Evolutionary conservation across 1,140 invertebrate genomes (phyloP).

Genomic region (Zeugodacus cucurbitae): DNA sequence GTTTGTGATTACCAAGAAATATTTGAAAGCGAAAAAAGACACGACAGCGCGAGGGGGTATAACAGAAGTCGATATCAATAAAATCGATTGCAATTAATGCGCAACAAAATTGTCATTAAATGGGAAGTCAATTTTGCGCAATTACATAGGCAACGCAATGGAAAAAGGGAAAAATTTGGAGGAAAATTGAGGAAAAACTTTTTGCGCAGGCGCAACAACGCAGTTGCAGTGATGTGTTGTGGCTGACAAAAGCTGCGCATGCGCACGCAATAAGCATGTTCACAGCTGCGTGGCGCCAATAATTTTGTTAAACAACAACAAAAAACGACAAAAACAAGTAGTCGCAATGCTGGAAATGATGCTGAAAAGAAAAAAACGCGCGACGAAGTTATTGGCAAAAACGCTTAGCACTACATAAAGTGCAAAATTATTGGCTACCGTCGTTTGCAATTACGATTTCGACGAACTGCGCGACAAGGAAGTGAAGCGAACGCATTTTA

Average conservation of each 20-base stretch:
- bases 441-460: conserved; percentile 27
- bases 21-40: background rate
- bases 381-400: background rate
- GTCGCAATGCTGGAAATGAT: background rate
- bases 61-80: background rate
- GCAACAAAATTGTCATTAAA: background rate
- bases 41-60: background rate
- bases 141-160: background rate
- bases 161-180: background rate
- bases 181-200: background rate
- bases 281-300: conserved; percentile 12
- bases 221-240: background rate
- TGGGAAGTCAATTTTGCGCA: background rate
- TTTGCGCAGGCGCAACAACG: background rate
- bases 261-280: conserved; percentile 17
- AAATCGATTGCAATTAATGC: conserved; percentile 26
- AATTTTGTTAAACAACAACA: background rate
- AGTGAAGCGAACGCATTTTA: conserved; percentile 25
- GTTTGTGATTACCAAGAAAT: background rate
- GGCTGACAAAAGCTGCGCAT: conserved; percentile 6
- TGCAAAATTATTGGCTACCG: conserved; percentile 30
- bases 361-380: background rate
- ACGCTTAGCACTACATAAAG: background rate
- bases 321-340: background rate
- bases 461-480: conserved; percentile 37